Base-by-base conservation (phyloP, 2,797 vertebrate species). In the Potorous gilbertii region DNA sequence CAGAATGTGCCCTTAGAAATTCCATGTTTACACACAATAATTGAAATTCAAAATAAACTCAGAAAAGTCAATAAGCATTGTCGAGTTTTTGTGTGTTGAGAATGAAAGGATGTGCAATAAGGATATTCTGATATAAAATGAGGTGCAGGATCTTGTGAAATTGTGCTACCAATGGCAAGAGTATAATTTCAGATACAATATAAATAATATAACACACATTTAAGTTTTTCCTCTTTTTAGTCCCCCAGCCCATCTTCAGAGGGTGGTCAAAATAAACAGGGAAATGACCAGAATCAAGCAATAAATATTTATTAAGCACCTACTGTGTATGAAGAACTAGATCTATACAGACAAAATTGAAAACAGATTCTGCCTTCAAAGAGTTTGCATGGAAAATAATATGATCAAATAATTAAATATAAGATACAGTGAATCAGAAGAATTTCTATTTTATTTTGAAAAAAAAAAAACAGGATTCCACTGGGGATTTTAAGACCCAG, bases 21-120 rank as follows among this genome's bases (percentile, higher is more conserved):
- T 93, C 54, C 81, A 10, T 89, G 50, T 91, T 62, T n/a, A 92
- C 66, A 93, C 66, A 10, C 50, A 55, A 54, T 31, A 90, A 31
- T 1, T 52, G 31, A 50, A 8, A 92, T 92, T 90, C 81, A 92
- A 94, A 96, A 90, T 93, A 54, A 95, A 92, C 54, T 18, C 11
- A 90, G 50, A 54, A 90, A 54, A 55, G 90, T 54, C 28, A 90
- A 31, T 34, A 54, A 81, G 3, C 40, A 46, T 46, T 81, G 40
- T 56, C 18, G 10, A 94, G 52, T 55, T 57, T 81, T 92, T 50
- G 57, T 27, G 62, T 24, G n/a, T 40, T 46, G 21, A 81, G 74
- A 46, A 21, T 5, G 27, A 34, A 94, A 93, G 12, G 92, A 93
- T 0, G 40, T 55, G 56, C 90, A 93, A 31, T 56, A 31, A 95